Base-by-base conservation (phyloP, 2,113 vertebrate species). In the Cygnus buccinator region DNA sequence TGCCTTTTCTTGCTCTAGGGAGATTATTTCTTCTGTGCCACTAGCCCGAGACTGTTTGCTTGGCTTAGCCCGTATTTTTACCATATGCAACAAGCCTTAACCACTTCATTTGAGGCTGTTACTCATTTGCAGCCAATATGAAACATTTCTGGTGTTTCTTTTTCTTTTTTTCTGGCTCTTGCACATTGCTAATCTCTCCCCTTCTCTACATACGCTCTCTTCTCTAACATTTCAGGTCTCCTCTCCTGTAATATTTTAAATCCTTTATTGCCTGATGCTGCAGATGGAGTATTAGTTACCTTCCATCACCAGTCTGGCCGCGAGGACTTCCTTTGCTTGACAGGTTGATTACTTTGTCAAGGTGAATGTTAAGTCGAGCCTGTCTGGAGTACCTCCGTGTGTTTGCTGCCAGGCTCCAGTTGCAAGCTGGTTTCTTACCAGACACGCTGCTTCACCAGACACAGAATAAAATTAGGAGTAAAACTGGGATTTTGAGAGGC, bases 331-430 rank as follows among this genome's bases (percentile, higher is more conserved):
- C 75, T 82, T 81, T 70, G 71, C 74, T 87, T 87, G 87, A 89
- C 74, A 94, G 66, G 71, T 46, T 85, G 58, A 87, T 96, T 85
- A 66, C 55, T 87, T 93, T 76, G 44, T 87, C 93, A 83, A 95
- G 84, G 81, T 93, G 89, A 89, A 65, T 13, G 25, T 85, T 90
- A 66, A 89, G 28, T 70, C 89, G 50, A 89, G 31, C 70, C 93
- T 80, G 1, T 20, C 74, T 87, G 54, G 76, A 87, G 66, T 35
- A 82, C 59, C 65, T 84, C 72, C 74, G 19, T 46, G 57, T 1
- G 0, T 54, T 48, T 82, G 79, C 15, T 87, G 77, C 74, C 74
- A 94, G 83, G 77, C 13, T 77, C 79, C 44, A 46, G 11, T 41
- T 83, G n/a, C 55, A 73, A 44, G 23, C 48, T 89, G 21, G 15